phyloP scores from a whole-genome alignment of 2,888 invertebrate genomes.

The Euzetes globulus region DNA sequence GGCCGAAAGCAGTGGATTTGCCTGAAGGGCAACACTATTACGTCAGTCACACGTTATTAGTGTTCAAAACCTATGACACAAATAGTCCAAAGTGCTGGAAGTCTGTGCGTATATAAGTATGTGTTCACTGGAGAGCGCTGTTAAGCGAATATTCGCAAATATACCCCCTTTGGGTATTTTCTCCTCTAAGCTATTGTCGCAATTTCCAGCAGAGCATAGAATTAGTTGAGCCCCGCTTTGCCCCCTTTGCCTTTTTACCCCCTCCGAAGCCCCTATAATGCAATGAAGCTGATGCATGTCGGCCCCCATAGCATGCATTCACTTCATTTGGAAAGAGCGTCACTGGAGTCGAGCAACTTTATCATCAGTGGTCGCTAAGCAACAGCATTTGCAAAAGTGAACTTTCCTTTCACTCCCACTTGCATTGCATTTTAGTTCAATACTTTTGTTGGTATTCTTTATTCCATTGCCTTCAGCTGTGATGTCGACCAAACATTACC shows the following conservation, averaged over 20 bases:
- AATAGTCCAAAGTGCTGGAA: neutral
- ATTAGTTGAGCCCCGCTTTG: neutral
- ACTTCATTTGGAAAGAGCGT: neutral
- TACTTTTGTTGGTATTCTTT: neutral
- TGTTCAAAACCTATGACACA: constrained; percentile 8
- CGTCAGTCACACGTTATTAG: constrained; percentile 19
- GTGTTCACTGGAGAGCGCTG: neutral
- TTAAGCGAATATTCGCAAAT: neutral
- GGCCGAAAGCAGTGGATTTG: neutral
- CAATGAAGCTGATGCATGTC: neutral
- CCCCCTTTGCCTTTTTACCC: neutral
- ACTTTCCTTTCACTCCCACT: neutral
- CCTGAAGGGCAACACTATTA: neutral
- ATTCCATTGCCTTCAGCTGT: neutral
- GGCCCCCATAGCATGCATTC: neutral
- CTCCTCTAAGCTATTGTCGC: constrained; percentile 5
- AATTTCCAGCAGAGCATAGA: neutral
- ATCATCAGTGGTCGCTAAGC: neutral
- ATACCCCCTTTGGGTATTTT: constrained; percentile 4
- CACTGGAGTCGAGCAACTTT: neutral
- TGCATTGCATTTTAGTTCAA: neutral
- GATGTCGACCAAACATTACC: neutral
- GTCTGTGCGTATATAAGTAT: neutral
- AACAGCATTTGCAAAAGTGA: neutral
- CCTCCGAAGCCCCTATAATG: neutral